Evolutionary conservation across 2,888 invertebrate genomes (phyloP), one percentile per base, ranked within the genome.

Genomic region (Notodonta dromedarius): DNA sequence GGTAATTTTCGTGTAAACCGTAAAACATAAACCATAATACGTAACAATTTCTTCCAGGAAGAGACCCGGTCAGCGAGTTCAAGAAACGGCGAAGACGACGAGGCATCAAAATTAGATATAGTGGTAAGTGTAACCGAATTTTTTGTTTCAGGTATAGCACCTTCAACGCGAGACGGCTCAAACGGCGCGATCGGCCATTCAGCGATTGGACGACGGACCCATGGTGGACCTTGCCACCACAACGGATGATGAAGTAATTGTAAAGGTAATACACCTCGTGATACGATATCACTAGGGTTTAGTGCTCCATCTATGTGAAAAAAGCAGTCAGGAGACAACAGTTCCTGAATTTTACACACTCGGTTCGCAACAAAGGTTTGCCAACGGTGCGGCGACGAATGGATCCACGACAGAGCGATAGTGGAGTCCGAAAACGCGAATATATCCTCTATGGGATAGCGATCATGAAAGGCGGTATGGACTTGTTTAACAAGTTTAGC

Each of bases 1-100:
- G 48, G 63, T 56, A 65, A 59, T 44, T 60, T 71, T 67, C 80
- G 68, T 14, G 9, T 7, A 14, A 48, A 48, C 4, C 48, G 48
- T 48, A 48, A 48, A 7, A 48, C 4, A 48, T 48, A 48, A 14
- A 48, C 48, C n/a, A 11, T 48, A 14, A 14, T 48, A 14, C 48
- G 48, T 14, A 48, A 14, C n/a, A 48, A 8, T 48, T 48, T 48
- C 14, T 48, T n/a, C 48, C 48, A 48, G 14, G 48, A 48, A 14
- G 48, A 48, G 14, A 48, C 14, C n/a, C 48, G 48, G 14, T 5
- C 14, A 14, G 48, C n/a, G 14, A 48, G 48, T 4, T 48, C 48
- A 6, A n/a, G 6, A 14, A 48, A 48, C 5, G 48, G 48, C 7
- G 14, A 14, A 24, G 24, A 24, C 14, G 48, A 48, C 48, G 14